Evolutionary conservation across 2,888 invertebrate genomes (phyloP).

Genomic region (Cylindroiulus punctatus): DNA sequence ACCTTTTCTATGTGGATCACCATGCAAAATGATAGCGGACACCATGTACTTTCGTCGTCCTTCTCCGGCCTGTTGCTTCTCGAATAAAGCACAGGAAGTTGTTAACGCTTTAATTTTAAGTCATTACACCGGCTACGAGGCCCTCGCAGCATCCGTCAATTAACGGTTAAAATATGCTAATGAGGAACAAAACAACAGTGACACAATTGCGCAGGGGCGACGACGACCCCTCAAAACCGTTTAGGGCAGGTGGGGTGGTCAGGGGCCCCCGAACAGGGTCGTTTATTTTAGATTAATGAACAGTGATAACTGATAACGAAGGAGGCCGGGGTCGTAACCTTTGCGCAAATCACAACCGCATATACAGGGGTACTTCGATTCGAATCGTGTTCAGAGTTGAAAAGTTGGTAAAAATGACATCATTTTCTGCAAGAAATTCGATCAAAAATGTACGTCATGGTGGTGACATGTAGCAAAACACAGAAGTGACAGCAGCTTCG

Average conservation of each 20-base stretch:
- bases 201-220: background rate
- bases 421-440: too few relatives aligned
- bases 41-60: background rate
- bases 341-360: too few relatives aligned
- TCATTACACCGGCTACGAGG: background rate
- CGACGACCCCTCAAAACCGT: background rate
- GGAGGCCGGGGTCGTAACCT: too few relatives aligned
- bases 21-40: background rate
- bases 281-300: too few relatives aligned
- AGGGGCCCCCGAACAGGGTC: too few relatives aligned
- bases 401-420: too few relatives aligned
- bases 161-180: background rate
- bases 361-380: too few relatives aligned
- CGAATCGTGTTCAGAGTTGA: too few relatives aligned
- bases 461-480: too few relatives aligned
- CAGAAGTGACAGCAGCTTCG: too few relatives aligned
- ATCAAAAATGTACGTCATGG: too few relatives aligned
- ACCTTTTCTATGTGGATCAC: background rate
- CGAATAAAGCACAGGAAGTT: background rate
- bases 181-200: background rate
- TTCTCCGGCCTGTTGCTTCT: constrained; percentile 3
- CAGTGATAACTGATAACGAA: too few relatives aligned
- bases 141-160: constrained; percentile 3
- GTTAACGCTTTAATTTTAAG: background rate
- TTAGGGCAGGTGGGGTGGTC: background rate